These are phyloP conservation scores for Sciurus carolinensis DNA, from an alignment of 2,797 vertebrate genomes.

Conservation along the genomic window DNA sequence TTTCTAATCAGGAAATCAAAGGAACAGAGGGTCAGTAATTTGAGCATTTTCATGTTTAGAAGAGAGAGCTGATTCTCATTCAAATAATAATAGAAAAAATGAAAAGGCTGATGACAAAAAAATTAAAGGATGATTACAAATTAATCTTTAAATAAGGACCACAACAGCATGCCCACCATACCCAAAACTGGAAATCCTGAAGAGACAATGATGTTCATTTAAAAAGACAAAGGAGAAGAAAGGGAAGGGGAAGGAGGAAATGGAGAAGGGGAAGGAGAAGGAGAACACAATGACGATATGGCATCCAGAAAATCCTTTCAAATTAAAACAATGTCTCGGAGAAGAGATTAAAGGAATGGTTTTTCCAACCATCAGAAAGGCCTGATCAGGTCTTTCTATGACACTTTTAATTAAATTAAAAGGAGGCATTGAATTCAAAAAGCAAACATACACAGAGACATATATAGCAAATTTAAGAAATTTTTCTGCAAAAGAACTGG, in stretches of 20 bases:
- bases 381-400: background rate
- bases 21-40: background rate
- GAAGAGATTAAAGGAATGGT: background rate
- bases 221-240: background rate
- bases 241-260: no score
- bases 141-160: conserved; percentile 38
- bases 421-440: background rate
- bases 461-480: conserved; percentile 12
- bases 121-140: background rate
- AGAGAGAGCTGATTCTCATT: background rate
- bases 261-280: no score
- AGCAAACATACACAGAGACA: background rate
- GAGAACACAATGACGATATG: background rate
- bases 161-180: background rate
- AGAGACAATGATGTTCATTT: background rate
- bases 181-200: background rate
- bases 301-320: background rate
- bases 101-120: background rate
- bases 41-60: background rate
- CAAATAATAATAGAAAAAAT: conserved; percentile 33
- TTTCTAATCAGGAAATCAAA: background rate
- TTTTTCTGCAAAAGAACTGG: conserved; percentile 20
- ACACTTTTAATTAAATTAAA: background rate
- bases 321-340: background rate
- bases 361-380: background rate